Evolutionary conservation across 2,113 vertebrate species (phyloP).

Genomic region (Tenebrosternarchus preto): DNA sequence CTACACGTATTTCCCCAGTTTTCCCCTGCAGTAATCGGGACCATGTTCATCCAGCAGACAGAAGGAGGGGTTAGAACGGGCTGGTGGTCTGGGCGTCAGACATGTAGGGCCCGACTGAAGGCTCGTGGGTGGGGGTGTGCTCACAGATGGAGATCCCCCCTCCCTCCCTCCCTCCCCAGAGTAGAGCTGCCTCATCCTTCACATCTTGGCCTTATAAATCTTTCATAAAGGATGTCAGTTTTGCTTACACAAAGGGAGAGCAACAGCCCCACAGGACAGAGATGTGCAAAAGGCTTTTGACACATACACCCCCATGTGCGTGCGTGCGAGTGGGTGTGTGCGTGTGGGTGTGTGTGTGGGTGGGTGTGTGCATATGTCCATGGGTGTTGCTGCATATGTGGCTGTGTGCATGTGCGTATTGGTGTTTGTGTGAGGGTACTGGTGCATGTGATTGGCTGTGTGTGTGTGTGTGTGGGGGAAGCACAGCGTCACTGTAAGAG

Average conservation of each 20-base stretch:
- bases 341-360: constrained; percentile 31
- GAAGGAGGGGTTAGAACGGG: constrained; percentile 19
- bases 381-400: no score
- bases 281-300: constrained; percentile 72
- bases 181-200: constrained; percentile 76
- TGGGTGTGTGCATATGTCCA: constrained; percentile 33
- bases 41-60: constrained; percentile 14
- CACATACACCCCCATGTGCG: constrained; percentile 46
- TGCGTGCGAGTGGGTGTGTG: constrained; percentile 21
- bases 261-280: constrained; percentile 68
- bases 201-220: constrained; percentile 81
- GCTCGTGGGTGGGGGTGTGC: constrained; percentile 74
- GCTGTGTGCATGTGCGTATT: constrained; percentile 48
- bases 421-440: constrained; percentile 19
- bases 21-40: neutral
- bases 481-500: neutral
- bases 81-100: constrained; percentile 30
- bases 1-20: neutral
- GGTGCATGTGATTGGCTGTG: constrained; percentile 47
- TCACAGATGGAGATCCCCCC: constrained; percentile 75
- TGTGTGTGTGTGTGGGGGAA: constrained; percentile 43
- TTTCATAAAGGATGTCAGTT: constrained; percentile 83
- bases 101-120: constrained; percentile 56
- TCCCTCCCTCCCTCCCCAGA: constrained; percentile 70
- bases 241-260: constrained; percentile 78